Evolutionary conservation across 53 echinoderm and acorn worm species (phyloP).

Genomic region (Crossaster papposus): DNA sequence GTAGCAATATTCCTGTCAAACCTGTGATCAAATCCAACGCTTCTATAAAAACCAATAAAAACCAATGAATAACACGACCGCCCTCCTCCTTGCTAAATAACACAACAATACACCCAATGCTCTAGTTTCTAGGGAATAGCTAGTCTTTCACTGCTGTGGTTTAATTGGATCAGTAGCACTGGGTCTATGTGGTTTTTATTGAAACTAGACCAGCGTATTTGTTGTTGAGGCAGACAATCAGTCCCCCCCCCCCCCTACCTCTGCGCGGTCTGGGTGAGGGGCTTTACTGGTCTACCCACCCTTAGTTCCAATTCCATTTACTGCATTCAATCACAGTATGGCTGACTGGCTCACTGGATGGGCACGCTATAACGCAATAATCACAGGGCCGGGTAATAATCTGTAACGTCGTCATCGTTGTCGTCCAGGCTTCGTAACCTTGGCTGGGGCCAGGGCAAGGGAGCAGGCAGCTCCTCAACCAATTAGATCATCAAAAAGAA

Average conservation of each 20-base stretch:
- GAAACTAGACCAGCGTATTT: constrained; percentile 46
- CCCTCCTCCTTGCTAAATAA: background rate
- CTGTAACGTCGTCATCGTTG: constrained; percentile 20
- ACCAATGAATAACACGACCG: constrained; percentile 31
- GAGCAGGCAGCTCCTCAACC: constrained; percentile 26
- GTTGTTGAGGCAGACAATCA: constrained; percentile 43
- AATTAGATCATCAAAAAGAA: constrained; percentile 30
- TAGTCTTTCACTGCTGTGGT: constrained; percentile 15
- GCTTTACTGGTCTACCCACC: constrained; percentile 52
- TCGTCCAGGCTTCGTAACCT: constrained; percentile 10
- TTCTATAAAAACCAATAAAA: constrained; percentile 46
- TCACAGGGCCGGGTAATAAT: constrained; percentile 27
- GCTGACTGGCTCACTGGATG: constrained; percentile 27
- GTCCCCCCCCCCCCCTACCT: background rate
- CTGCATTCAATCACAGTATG: constrained; percentile 51
- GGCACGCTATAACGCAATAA: constrained; percentile 44
- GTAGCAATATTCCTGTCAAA: background rate
- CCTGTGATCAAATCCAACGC: constrained; percentile 31
- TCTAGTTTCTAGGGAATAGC: constrained; percentile 18
- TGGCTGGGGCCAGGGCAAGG: constrained; percentile 35
- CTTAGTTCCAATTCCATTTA: constrained; percentile 62
- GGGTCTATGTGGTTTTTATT: constrained; percentile 8
- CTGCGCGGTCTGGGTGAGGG: background rate
- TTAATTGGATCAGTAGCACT: constrained; percentile 47
- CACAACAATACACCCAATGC: constrained; percentile 7